phyloP scores from a whole-genome alignment of 2,113 vertebrate species.

The Herpetotheres cachinnans region DNA sequence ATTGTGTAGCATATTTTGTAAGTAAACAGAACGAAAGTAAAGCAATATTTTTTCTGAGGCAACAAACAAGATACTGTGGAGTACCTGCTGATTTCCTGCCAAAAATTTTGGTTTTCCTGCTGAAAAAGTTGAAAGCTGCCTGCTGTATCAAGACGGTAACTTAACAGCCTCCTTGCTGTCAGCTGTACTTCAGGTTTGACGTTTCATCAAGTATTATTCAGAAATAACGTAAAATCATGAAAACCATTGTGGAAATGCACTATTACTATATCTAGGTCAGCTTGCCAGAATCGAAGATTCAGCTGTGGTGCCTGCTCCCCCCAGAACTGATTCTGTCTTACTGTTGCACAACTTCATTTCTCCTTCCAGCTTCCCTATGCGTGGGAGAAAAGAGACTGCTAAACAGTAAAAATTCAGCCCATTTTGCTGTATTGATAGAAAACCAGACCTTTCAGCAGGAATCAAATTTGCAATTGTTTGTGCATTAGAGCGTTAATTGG shows the following conservation, averaged over 20 bases:
- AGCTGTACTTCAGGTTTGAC: background rate
- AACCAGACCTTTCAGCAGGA: background rate
- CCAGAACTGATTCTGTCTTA: background rate
- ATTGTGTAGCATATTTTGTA: background rate
- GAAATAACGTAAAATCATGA: background rate
- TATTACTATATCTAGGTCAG: background rate
- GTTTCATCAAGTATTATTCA: background rate
- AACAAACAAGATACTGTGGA: background rate
- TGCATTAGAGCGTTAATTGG: background rate
- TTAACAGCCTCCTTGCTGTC: background rate
- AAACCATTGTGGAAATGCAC: background rate
- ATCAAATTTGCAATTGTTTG: background rate
- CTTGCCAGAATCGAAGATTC: background rate
- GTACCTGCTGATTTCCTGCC: background rate
- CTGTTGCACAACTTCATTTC: background rate
- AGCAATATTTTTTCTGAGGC: background rate
- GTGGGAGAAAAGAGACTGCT: background rate
- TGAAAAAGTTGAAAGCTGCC: background rate
- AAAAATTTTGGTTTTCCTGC: background rate
- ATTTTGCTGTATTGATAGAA: background rate
- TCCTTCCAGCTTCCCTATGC: background rate
- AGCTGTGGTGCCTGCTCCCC: background rate
- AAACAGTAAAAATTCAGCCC: background rate
- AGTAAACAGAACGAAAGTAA: background rate
- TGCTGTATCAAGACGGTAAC: background rate